Base-by-base conservation (phyloP, 2,797 vertebrate species). In the Rhinoraja longicauda region DNA sequence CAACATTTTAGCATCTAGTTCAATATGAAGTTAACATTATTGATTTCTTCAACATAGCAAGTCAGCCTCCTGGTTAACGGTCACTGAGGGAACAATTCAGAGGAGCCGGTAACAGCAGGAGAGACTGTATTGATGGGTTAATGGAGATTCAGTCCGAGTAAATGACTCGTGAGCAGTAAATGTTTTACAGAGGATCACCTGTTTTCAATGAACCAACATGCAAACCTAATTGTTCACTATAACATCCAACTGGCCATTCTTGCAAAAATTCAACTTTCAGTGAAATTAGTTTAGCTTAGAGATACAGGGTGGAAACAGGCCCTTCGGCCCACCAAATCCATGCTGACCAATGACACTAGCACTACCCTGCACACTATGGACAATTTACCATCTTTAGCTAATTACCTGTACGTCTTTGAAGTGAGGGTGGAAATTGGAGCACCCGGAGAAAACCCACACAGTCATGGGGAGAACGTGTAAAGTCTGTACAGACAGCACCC, bases 1-100 rank as follows among this genome's bases (percentile, higher is more conserved):
- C 24, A 88, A 88, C 84, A 36, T 64, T 88, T 88, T 88, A 67
- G 84, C 62, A 67, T 88, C 84, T 88, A n/a, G 59, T 15, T 67
- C 64, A 67, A 32, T 36, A 67, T 67, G 59, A 88, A 64, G 84
- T 67, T 88, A 59, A 88, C 19, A 21, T 88, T 36, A 88, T 88
- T 67, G 84, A 88, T 67, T 88, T 67, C n/a, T 36, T 67, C 84
- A 88, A 59, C n/a, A 26, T 64, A 88, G 84, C 8, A 32, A 88
- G 84, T 64, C 15, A n/a, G 32, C 59, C 62, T 64, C 67, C n/a
- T 88, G 84, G n/a, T 62, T 88, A 88, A 88, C 62, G 36, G 84
- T 21, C 84, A 64, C 84, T 64, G 62, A 67, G 84, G 59, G 84
- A 88, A n/a, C 59, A 88, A 88, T 67, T 67, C 59, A 88, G n/a